phyloP scores from a whole-genome alignment of 53 echinoderm and acorn worm species.

The Zoroaster sp. region DNA sequence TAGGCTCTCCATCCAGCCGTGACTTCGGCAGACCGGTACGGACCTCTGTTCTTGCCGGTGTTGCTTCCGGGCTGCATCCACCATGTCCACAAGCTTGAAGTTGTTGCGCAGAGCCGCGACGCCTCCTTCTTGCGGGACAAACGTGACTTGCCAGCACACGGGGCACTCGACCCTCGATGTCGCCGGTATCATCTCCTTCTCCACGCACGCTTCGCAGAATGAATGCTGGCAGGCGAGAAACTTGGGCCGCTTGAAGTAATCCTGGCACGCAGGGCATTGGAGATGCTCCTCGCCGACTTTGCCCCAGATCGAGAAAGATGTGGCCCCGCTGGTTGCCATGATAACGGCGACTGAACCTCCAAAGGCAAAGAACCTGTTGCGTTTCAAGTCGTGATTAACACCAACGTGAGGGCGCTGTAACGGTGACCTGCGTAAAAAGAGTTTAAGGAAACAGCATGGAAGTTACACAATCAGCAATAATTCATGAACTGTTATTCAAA shows the following conservation, averaged over 20 bases:
- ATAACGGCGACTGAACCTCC: too few species aligned
- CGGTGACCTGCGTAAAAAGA: too few species aligned
- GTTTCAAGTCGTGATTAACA: too few species aligned
- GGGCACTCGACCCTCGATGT: background rate
- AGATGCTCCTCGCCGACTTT: background rate
- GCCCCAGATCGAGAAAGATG: background rate
- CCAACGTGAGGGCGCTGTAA: too few species aligned
- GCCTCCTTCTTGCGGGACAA: background rate
- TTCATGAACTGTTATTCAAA: too few species aligned
- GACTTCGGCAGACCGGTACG: background rate
- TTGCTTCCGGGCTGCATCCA: background rate
- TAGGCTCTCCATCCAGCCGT: conserved; percentile 4
- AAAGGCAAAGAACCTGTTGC: too few species aligned
- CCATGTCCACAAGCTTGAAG: conserved; percentile 9
- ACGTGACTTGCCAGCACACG: background rate
- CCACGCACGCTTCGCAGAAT: background rate
- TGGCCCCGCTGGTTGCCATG: background rate
- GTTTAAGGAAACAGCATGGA: too few species aligned
- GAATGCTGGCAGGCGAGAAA: background rate
- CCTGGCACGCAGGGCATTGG: background rate
- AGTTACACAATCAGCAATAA: too few species aligned
- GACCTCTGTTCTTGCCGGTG: background rate
- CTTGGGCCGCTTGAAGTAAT: background rate
- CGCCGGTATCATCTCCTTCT: background rate
- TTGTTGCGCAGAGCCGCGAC: background rate